Conservation (phyloP, 2,797 vertebrate genomes). For the Karalla daura region DNA sequence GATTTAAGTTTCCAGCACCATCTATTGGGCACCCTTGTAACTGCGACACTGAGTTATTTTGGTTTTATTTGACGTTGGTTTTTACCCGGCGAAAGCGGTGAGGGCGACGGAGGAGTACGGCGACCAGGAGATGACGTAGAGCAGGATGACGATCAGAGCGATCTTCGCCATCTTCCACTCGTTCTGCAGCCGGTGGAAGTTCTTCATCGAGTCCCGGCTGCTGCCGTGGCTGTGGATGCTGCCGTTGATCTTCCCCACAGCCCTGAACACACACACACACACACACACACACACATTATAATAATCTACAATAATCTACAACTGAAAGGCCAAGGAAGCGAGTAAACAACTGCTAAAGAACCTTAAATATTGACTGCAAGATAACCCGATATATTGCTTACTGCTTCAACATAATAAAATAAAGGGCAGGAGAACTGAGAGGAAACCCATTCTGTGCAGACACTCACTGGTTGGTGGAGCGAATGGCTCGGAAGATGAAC, state of each 20-base stretch:
- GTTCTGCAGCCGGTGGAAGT: constrained; percentile 87
- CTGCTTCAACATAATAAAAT: too few relatives aligned
- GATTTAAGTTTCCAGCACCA: background rate
- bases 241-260: constrained; percentile 85
- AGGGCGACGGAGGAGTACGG: constrained; percentile 93
- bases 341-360: too few relatives aligned
- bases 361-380: too few relatives aligned
- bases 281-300: too few relatives aligned
- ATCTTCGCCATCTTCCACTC: constrained; percentile 98
- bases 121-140: constrained; percentile 94
- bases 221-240: constrained; percentile 62
- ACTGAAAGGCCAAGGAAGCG: too few relatives aligned
- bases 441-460: too few relatives aligned
- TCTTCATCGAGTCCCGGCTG: constrained; percentile 81
- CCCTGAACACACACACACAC: constrained; percentile 59
- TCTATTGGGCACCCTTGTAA: background rate
- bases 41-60: background rate
- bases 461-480: constrained; percentile 87
- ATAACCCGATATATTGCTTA: too few relatives aligned
- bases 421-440: too few relatives aligned
- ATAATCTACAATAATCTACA: too few relatives aligned
- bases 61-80: background rate
- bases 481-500: constrained; percentile 94
- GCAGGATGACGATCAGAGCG: constrained; percentile 90
- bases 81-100: constrained; percentile 93